Conservation (phyloP, 2,888 invertebrate genomes). For the Catocala nupta region DNA sequence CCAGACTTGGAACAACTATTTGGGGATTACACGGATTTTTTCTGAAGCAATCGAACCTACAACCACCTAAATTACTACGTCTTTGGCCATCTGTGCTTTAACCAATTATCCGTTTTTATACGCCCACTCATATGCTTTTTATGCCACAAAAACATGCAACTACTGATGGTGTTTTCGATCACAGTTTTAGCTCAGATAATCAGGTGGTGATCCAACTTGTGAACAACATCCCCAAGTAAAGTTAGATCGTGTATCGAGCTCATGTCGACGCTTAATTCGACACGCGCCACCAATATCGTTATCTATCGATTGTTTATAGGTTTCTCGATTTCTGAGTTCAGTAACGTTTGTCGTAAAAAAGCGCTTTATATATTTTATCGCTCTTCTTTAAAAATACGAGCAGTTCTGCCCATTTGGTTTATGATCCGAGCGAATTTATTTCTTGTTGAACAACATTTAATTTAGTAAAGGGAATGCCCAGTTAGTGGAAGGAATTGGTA, state of each 20-base stretch:
- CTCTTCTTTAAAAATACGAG: constrained; percentile 13
- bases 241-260: not conserved
- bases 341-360: constrained; percentile 7
- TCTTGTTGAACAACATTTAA: constrained; percentile 16
- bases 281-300: not conserved
- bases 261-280: not conserved
- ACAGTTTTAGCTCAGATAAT: no score
- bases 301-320: constrained; percentile 9
- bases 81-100: no score
- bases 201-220: not conserved
- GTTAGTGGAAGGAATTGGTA: not conserved
- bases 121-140: no score
- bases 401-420: constrained; percentile 20
- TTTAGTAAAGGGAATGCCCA: constrained; percentile 4
- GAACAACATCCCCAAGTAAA: not conserved
- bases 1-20: no score
- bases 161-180: no score
- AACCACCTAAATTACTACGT: no score
- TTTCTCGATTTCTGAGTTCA: not conserved
- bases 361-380: constrained; percentile 15
- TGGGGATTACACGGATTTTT: no score
- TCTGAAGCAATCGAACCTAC: no score
- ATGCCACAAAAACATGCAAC: no score
- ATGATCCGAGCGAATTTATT: constrained; percentile 18
- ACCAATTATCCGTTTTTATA: no score